Conservation (phyloP, 2,888 invertebrate species). For the Agrotis segetum region DNA sequence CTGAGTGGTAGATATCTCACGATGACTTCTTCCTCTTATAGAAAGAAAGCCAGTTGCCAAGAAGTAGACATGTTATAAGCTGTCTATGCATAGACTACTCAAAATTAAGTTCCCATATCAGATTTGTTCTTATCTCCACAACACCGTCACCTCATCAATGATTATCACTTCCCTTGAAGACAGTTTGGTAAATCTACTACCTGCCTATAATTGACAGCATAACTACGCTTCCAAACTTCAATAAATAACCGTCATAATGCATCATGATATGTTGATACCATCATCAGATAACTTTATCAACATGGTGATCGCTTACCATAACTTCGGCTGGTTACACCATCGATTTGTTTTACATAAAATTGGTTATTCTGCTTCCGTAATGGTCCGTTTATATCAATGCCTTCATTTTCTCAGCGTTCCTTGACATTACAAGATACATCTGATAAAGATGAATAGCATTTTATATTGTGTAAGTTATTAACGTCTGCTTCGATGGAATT, state of each 20-base stretch:
- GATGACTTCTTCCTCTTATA: background rate
- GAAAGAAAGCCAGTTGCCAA: background rate
- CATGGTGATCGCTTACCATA: slow-evolving; percentile 50
- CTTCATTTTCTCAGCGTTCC: slow-evolving; percentile 60
- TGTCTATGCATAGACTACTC: background rate
- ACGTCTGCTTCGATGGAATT: slow-evolving; percentile 65
- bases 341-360: slow-evolving; percentile 67
- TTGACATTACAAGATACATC: slow-evolving; percentile 50
- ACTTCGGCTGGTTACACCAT: slow-evolving; percentile 38
- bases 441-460: slow-evolving; percentile 58
- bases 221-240: slow-evolving; percentile 37
- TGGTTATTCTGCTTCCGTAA: slow-evolving; percentile 54
- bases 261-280: slow-evolving; percentile 54
- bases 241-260: slow-evolving; percentile 53
- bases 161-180: background rate
- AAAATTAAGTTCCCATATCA: background rate
- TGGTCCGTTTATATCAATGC: slow-evolving; percentile 48
- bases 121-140: slow-evolving; percentile 20
- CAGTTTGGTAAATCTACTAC: slow-evolving; percentile 17
- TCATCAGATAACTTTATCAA: slow-evolving; percentile 61
- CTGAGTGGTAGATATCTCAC: background rate
- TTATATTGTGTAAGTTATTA: slow-evolving; percentile 68
- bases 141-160: background rate
- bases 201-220: slow-evolving; percentile 12
- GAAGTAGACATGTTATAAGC: background rate